Evolutionary conservation across 2,113 vertebrate genomes (phyloP).

Genomic region (Papio anubis): DNA sequence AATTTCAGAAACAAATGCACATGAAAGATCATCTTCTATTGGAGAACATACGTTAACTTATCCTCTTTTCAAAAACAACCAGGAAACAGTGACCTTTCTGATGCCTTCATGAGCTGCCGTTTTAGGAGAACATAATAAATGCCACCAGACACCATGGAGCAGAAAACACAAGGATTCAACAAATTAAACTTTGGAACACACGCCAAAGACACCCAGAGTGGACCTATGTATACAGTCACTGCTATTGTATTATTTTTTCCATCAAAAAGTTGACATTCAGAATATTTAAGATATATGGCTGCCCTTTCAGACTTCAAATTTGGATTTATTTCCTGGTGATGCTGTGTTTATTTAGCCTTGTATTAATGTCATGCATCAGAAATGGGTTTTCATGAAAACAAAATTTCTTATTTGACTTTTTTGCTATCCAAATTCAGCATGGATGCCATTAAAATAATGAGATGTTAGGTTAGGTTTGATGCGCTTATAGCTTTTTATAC

Average conservation of each 20-base stretch:
- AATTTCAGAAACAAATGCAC: slow-evolving; percentile 58
- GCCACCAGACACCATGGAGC: slow-evolving; percentile 70
- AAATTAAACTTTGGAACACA: slow-evolving; percentile 82
- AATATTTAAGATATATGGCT: slow-evolving; percentile 84
- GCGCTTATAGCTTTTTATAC: background rate
- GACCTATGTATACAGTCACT: slow-evolving; percentile 49
- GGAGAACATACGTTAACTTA: slow-evolving; percentile 78
- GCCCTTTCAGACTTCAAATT: slow-evolving; percentile 85
- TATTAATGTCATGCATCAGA: slow-evolving; percentile 80
- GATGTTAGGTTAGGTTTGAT: slow-evolving; percentile 21
- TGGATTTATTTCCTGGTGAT: slow-evolving; percentile 80
- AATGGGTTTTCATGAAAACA: slow-evolving; percentile 79
- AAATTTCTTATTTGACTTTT: slow-evolving; percentile 82
- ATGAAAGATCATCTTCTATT: slow-evolving; percentile 74
- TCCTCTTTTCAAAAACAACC: slow-evolving; percentile 67
- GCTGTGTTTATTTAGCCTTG: slow-evolving; percentile 82
- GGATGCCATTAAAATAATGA: slow-evolving; percentile 70
- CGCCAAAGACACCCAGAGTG: slow-evolving; percentile 66
- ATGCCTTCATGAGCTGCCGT: slow-evolving; percentile 70
- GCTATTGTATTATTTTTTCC: slow-evolving; percentile 80
- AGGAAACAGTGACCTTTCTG: slow-evolving; percentile 83
- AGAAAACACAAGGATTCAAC: slow-evolving; percentile 79
- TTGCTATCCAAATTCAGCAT: slow-evolving; percentile 62
- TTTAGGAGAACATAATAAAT: slow-evolving; percentile 83
- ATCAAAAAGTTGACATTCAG: slow-evolving; percentile 86